These are phyloP conservation scores for Philopedon plagiatum DNA, from an alignment of 2,888 invertebrate genomes.

Conservation along the genomic window DNA sequence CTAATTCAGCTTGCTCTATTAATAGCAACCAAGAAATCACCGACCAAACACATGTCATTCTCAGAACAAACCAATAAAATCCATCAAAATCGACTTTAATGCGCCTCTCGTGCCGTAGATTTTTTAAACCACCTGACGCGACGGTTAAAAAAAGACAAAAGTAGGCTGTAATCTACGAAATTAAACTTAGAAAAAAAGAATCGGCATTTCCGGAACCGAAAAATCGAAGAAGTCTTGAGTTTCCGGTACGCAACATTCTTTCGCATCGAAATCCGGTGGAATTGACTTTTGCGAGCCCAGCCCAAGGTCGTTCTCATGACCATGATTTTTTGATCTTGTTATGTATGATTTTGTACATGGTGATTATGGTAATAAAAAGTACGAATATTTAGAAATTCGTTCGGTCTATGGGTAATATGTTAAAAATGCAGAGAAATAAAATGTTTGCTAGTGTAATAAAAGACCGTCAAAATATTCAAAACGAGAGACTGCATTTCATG, in stretches of 20 bases:
- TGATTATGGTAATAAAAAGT: conserved; percentile 6
- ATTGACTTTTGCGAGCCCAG: not conserved
- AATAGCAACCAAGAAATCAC: not conserved
- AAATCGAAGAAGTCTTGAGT: conserved; percentile 18
- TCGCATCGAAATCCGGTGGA: conserved; percentile 20
- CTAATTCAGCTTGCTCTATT: not conserved
- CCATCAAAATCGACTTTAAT: conserved; percentile 16
- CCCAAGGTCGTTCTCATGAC: conserved; percentile 33
- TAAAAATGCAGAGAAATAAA: no score
- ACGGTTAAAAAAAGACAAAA: not conserved
- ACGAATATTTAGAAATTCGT: not conserved
- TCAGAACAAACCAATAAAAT: conserved; percentile 3
- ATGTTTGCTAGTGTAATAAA: no score
- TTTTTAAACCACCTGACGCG: conserved; percentile 17
- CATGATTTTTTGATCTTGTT: conserved; percentile 21
- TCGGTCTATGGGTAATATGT: no score
- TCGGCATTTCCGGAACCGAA: conserved; percentile 31
- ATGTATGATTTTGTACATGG: conserved; percentile 21
- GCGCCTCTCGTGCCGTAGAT: conserved; percentile 8
- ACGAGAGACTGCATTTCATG: no score
- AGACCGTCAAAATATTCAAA: no score
- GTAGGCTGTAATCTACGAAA: not conserved
- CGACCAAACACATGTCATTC: conserved; percentile 25
- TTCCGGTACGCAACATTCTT: conserved; percentile 41
- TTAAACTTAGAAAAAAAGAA: conserved; percentile 4